A percentile compares a stretch with the other conserved stretches of the same genome.
These are phyloP conservation scores for Pangasius djambal DNA, from an alignment of 2,797 vertebrate genomes.

Conservation along the genomic window DNA sequence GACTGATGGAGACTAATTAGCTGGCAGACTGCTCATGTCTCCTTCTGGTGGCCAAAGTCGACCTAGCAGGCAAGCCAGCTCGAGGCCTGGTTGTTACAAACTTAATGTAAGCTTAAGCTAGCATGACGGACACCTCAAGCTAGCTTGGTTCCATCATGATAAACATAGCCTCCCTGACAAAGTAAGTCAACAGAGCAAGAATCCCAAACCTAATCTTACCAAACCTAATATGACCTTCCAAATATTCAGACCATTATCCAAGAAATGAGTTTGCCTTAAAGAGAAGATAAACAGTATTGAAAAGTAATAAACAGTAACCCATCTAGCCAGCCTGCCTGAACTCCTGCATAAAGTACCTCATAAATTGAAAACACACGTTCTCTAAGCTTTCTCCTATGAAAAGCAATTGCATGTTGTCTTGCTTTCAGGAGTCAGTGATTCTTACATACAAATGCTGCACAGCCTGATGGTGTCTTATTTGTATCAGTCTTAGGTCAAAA, in stretches of 20 bases:
- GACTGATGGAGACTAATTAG: background rate
- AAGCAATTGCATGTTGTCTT: background rate
- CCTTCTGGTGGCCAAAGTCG: constrained; percentile 16
- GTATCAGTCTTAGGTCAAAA: background rate
- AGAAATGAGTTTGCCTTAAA: background rate
- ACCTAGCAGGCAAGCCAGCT: background rate
- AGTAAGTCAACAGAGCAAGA: background rate
- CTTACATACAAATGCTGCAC: background rate
- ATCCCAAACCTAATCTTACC: background rate
- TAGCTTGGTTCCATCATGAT: background rate
- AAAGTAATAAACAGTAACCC: background rate
- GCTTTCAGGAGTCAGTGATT: background rate
- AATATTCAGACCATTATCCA: background rate
- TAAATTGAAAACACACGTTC: background rate
- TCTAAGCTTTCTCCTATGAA: background rate
- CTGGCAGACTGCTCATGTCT: background rate
- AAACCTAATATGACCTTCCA: background rate
- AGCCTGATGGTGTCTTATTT: background rate
- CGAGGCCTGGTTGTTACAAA: background rate
- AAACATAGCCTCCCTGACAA: background rate
- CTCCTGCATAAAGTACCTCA: background rate
- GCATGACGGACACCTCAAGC: background rate
- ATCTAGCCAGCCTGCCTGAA: background rate
- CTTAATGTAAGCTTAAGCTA: background rate
- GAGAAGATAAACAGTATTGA: background rate